Percentiles rank a stretch among this genome's conserved stretches.
These are phyloP conservation scores for Xyliphius kryptos DNA, from an alignment of 2,113 vertebrate species.

Conservation along the genomic window DNA sequence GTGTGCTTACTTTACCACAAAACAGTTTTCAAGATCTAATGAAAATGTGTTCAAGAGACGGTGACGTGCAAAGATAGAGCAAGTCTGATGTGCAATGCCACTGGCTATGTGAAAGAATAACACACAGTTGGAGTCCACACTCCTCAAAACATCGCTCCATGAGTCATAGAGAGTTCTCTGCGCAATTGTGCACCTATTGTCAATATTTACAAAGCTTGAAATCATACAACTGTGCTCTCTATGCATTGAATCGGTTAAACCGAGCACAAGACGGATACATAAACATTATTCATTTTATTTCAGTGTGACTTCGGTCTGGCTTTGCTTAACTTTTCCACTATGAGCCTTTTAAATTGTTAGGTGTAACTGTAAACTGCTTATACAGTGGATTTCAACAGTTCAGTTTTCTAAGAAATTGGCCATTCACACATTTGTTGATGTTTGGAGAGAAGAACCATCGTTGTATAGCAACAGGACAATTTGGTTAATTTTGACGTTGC, in stretches of 20 bases:
- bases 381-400: slow-evolving; percentile 43
- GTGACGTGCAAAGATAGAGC: slow-evolving; percentile 56
- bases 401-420: slow-evolving; percentile 43
- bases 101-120: slow-evolving; percentile 52
- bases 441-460: slow-evolving; percentile 64
- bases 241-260: slow-evolving; percentile 26
- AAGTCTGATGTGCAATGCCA: slow-evolving; percentile 49
- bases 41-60: slow-evolving; percentile 62
- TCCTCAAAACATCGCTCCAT: slow-evolving; percentile 18
- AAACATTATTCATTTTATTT: slow-evolving; percentile 15
- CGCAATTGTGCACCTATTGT: slow-evolving; percentile 11
- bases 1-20: slow-evolving; percentile 63
- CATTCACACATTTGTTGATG: slow-evolving; percentile 57
- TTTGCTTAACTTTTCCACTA: slow-evolving; percentile 45
- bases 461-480: slow-evolving; percentile 63
- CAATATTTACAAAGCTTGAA: slow-evolving; percentile 24
- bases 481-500: slow-evolving; percentile 66
- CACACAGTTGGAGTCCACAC: slow-evolving; percentile 54
- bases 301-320: slow-evolving; percentile 12
- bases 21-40: slow-evolving; percentile 64
- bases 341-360: slow-evolving; percentile 40
- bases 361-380: slow-evolving; percentile 41
- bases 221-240: slow-evolving; percentile 12
- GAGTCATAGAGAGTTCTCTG: slow-evolving; percentile 17
- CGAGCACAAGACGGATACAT: slow-evolving; percentile 21